Conservation (phyloP, 2,888 invertebrate genomes). For the Cerceris ruficornis region DNA sequence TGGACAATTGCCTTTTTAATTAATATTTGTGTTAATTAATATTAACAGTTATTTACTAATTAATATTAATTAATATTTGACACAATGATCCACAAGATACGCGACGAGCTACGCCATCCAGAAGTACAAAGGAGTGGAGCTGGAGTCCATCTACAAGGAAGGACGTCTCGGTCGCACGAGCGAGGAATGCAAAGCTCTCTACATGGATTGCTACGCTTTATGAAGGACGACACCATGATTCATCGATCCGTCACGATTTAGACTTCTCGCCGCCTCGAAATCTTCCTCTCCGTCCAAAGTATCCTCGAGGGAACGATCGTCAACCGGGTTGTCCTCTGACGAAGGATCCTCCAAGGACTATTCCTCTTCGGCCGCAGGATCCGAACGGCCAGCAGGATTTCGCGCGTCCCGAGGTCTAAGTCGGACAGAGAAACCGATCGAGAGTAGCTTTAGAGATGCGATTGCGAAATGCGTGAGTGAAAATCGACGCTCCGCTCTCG, state of each 20-base stretch:
- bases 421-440: conserved; percentile 27
- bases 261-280: conserved; percentile 22
- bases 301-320: not conserved
- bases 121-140: conserved; percentile 87
- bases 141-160: conserved; percentile 92
- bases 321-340: not conserved
- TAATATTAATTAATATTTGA: too few species aligned
- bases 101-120: conserved; percentile 93
- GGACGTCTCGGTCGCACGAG: conserved; percentile 93
- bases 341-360: not conserved
- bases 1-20: too few species aligned
- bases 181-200: conserved; percentile 92
- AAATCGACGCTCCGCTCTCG: conserved; percentile 16
- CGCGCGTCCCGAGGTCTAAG: conserved; percentile 27
- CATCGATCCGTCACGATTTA: conserved; percentile 39
- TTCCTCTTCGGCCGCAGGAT: not conserved
- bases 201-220: conserved; percentile 94
- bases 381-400: not conserved
- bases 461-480: conserved; percentile 16
- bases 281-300: not conserved
- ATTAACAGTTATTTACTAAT: too few species aligned
- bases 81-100: conserved; percentile 84
- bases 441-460: conserved; percentile 35
- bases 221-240: conserved; percentile 80
- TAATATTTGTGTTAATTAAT: too few species aligned